These are phyloP conservation scores for Sisor rabdophorus DNA, from an alignment of 2,113 vertebrate species.

Conservation along the genomic window DNA sequence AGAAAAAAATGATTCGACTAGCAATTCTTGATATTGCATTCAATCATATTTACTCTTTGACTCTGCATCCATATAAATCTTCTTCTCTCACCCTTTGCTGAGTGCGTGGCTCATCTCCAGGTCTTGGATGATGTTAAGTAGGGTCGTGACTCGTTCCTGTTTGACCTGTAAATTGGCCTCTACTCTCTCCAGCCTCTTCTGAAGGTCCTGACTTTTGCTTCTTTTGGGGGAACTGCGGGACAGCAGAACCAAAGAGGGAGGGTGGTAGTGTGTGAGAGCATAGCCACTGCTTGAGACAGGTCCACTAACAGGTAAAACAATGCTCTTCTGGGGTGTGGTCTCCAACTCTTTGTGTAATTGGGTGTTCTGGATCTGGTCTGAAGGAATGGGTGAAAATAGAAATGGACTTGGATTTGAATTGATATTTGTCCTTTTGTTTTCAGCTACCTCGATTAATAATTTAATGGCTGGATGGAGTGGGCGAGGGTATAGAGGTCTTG, in stretches of 20 bases:
- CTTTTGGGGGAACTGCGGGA: slow-evolving; percentile 57
- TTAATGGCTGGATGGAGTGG: slow-evolving; percentile 35
- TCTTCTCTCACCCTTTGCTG: slow-evolving; percentile 61
- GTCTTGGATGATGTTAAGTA: slow-evolving; percentile 74
- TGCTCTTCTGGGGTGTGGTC: neutral
- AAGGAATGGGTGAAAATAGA: neutral
- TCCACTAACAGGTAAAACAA: slow-evolving; percentile 9
- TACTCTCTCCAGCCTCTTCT: slow-evolving; percentile 63
- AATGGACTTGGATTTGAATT: neutral
- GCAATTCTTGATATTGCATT: slow-evolving; percentile 14
- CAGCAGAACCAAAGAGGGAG: slow-evolving; percentile 51
- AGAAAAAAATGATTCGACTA: slow-evolving; percentile 25
- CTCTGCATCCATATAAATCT: slow-evolving; percentile 33
- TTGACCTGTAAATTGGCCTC: slow-evolving; percentile 70
- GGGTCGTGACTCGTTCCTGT: slow-evolving; percentile 66
- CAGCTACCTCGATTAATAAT: slow-evolving; percentile 11
- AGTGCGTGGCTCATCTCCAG: slow-evolving; percentile 65
- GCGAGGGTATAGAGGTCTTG: slow-evolving; percentile 22
- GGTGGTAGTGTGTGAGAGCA: slow-evolving; percentile 59
- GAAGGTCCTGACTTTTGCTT: slow-evolving; percentile 57
- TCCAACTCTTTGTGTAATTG: slow-evolving; percentile 14
- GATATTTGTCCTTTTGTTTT: slow-evolving; percentile 23
- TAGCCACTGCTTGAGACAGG: slow-evolving; percentile 24
- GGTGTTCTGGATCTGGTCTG: neutral
- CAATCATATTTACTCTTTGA: slow-evolving; percentile 30